Evolutionary conservation across 2,888 invertebrate species (phyloP), one percentile per base, ranked within the genome.

Genomic region (Leptinotarsa juncta): DNA sequence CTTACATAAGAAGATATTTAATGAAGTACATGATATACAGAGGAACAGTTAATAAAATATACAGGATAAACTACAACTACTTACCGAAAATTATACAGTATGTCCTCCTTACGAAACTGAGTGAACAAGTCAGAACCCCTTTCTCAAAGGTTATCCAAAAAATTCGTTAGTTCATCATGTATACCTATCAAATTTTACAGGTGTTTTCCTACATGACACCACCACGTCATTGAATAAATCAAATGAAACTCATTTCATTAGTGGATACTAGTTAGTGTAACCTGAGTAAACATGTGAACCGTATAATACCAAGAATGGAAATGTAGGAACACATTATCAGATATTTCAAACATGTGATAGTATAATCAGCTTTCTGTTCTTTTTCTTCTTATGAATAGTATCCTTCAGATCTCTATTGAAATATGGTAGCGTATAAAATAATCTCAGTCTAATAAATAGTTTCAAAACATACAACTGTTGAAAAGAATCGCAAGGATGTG

Each of bases 371-470:
- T 70, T 65, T 18, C 62, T 67, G 72, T 60, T 67, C 67, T 57
- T 53, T 51, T 51, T 51, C 60, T 68, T 72, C 51, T 60, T 60
- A 23, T 60, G 16, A n/a, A 53, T 20, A 26, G 14, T 72, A 14
- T 49, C 48, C 23, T 67, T 67, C 18, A 67, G 51, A 50, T 67
- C 51, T 62, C 67, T 62, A 62, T 68, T 72, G 32, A 32, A n/a
- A 53, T 55, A 68, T 72, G 65, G 51, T 1, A 51, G 60, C 14
- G 67, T 48, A 72, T 73, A 55, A 70, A 73, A 73, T 48, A 70
- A 55, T 48, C 26, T 51, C n/a, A 73, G 48, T 68, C 70, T 53
- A 48, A 70, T 66, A 69, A 70, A 73, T 57, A 73, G 49, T 73
- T 70, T 55, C n/a, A 66, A 23, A 23, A 73, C 57, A 73, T 66